Conservation (phyloP, 2,888 invertebrate species). For the Nemotelus pantherinus region DNA sequence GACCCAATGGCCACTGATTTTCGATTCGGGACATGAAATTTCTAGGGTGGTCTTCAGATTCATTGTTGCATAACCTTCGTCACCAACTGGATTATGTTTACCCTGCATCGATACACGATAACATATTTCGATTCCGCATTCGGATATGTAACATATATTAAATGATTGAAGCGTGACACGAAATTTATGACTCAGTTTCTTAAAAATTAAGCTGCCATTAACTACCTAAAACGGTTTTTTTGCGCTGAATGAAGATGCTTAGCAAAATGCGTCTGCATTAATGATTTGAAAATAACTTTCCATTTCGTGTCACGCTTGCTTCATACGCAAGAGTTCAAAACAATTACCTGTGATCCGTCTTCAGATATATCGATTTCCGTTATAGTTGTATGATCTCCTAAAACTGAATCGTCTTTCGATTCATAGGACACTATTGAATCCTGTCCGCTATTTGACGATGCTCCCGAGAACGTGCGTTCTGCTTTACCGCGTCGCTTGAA, state of each 20-base stretch:
- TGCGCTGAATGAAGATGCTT: too few species aligned
- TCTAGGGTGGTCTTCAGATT: constrained; percentile 50
- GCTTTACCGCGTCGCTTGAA: constrained; percentile 51
- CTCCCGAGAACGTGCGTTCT: constrained; percentile 50
- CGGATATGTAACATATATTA: constrained; percentile 19
- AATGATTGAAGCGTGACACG: neutral
- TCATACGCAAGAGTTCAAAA: neutral
- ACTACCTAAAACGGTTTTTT: neutral
- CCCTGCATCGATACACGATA: constrained; percentile 40
- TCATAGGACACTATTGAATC: constrained; percentile 29
- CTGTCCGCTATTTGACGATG: constrained; percentile 35
- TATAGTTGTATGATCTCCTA: constrained; percentile 18
- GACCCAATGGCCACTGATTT: constrained; percentile 53
- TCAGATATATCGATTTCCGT: constrained; percentile 24
- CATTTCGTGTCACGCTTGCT: neutral
- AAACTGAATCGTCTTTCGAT: constrained; percentile 31
- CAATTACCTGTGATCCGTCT: constrained; percentile 37
- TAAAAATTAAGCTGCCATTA: too few species aligned
- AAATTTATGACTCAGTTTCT: neutral
- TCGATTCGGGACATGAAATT: constrained; percentile 55
- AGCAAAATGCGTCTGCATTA: neutral
- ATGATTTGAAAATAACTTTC: neutral
- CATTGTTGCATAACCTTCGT: constrained; percentile 41
- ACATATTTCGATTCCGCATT: constrained; percentile 35
- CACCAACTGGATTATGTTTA: constrained; percentile 37